These are phyloP conservation scores for Falcunculus frontatus DNA, from an alignment of 2,113 vertebrate genomes.

Conservation along the genomic window DNA sequence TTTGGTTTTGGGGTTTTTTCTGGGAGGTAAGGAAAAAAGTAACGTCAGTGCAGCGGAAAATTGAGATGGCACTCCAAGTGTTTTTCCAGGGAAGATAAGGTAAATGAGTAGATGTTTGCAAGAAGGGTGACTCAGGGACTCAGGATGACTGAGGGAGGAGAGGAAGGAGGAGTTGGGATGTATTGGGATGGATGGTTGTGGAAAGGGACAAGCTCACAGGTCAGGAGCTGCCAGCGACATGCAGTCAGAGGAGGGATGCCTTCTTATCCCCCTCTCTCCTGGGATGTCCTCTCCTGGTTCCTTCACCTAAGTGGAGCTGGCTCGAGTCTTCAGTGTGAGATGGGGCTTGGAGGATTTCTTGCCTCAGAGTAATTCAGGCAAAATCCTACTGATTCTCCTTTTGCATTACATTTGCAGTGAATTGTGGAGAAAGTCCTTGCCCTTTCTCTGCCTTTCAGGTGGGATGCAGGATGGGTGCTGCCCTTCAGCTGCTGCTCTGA, in stretches of 20 bases:
- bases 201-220: background rate
- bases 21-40: background rate
- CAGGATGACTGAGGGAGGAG: background rate
- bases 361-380: no score
- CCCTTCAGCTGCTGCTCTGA: background rate
- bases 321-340: background rate
- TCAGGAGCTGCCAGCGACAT: background rate
- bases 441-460: no score
- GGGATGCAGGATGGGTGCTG: background rate
- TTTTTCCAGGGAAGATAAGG: background rate
- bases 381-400: no score
- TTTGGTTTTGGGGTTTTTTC: background rate
- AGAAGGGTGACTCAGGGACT: background rate
- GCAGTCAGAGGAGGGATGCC: background rate
- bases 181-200: background rate
- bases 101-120: background rate
- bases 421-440: background rate
- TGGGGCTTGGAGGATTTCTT: background rate
- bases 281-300: background rate
- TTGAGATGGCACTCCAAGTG: background rate
- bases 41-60: background rate
- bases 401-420: background rate
- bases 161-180: background rate
- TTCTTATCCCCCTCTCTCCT: background rate
- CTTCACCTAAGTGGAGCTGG: background rate